Base-by-base conservation (phyloP, 1,140 invertebrate genomes). In the Atta colombica region DNA sequence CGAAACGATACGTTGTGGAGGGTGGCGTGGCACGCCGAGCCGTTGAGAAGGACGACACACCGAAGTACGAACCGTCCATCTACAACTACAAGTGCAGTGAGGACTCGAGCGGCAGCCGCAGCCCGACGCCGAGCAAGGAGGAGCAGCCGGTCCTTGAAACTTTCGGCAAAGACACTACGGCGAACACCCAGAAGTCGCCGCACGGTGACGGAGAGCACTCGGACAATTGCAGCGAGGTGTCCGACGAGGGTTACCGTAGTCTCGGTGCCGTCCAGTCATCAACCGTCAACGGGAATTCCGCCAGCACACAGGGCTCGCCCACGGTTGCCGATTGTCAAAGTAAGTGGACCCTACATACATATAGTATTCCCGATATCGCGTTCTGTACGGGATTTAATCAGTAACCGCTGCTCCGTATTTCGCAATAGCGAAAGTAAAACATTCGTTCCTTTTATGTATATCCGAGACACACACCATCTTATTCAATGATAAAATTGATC, bases 211-310 rank as follows among this genome's bases (percentile, higher is more conserved):
- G 93, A 12, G 94, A 97, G 68, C 97, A 97, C 84, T 98, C 97
- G 82, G 98, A 98, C 93, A 98, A 98, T 89, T 97, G 98, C 3
- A 98, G 98, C 80, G 98, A 98, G 93, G 97, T 98, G 25, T 98
- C 98, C 61, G 98, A 98, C 94, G 98, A 98, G 93, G 98, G 98
- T 5, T 98, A 98, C 92, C 96, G 98, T 91, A 98, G 97, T 92
- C 94, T 98, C 88, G 97, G 97, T 8, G 96, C 97, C 35, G 96
- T 97, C 45, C 97, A 97, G 82, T 95, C 96, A 28, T 93, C 96
- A 60, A 91, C 89, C 10, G 85, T 89, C 63, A 92, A 88, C 74
- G 31, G 95, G 90, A 77, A 95, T 94, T 92, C 91, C 71, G 92
- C 88, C 82, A 93, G 89, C 88, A 93, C 88, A 53, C 92, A 93